Conservation (phyloP, 2,888 invertebrate genomes). For the Epinotia bilunana region DNA sequence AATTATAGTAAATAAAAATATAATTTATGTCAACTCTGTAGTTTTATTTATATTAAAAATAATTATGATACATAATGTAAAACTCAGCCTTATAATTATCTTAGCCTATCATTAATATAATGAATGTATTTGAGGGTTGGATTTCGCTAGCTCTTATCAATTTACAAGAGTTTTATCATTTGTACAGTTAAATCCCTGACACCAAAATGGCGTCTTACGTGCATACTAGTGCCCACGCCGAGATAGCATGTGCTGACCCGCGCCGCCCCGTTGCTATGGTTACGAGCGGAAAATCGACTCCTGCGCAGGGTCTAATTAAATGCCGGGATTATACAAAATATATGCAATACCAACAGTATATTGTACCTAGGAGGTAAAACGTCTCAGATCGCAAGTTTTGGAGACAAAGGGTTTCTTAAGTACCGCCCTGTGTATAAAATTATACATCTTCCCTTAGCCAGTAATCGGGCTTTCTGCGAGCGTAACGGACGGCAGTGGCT, state of each 20-base stretch:
- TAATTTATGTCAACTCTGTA: slow-evolving; percentile 53
- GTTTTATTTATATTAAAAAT: slow-evolving; percentile 68
- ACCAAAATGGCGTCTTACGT: background rate
- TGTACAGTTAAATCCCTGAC: background rate
- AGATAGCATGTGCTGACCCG: too few species aligned
- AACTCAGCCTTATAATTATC: slow-evolving; percentile 69
- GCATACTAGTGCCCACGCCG: background rate
- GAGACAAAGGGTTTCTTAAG: background rate
- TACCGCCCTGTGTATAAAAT: background rate
- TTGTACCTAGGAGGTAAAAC: too few species aligned
- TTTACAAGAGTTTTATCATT: slow-evolving; percentile 30
- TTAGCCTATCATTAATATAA: slow-evolving; percentile 63
- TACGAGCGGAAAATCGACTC: background rate
- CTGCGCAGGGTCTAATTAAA: background rate
- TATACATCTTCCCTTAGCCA: too few species aligned
- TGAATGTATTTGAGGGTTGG: slow-evolving; percentile 49
- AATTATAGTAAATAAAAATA: slow-evolving; percentile 46
- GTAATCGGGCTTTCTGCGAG: too few species aligned
- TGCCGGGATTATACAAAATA: background rate
- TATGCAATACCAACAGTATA: background rate
- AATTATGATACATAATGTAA: slow-evolving; percentile 54
- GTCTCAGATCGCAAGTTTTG: background rate
- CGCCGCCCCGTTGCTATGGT: background rate
- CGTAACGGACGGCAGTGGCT: background rate
- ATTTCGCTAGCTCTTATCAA: slow-evolving; percentile 12